Evolutionary conservation across 2,888 invertebrate genomes (phyloP).

Genomic region (Xestia ashworthii): DNA sequence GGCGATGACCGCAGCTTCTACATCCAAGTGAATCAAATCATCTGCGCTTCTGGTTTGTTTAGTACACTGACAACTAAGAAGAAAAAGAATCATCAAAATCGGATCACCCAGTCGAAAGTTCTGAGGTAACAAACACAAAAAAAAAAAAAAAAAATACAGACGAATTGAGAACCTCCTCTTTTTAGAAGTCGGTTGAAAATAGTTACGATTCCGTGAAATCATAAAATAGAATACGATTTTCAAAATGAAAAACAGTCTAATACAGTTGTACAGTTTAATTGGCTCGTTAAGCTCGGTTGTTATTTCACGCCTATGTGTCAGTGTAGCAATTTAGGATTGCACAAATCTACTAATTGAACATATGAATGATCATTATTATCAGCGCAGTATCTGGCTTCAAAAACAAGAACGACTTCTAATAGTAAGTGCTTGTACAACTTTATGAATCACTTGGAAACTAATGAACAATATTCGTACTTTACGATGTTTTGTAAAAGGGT

Average conservation of each 20-base stretch:
- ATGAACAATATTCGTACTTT: conserved; percentile 33
- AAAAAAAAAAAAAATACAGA: no score
- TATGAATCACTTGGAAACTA: conserved; percentile 69
- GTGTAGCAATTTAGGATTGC: conserved; percentile 67
- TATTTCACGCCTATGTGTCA: conserved; percentile 63
- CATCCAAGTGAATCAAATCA: conserved; percentile 66
- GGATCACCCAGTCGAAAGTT: no score
- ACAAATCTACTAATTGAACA: conserved; percentile 66
- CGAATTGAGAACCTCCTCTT: no score
- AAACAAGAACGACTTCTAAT: conserved; percentile 66
- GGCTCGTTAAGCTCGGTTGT: conserved; percentile 69
- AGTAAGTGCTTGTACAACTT: conserved; percentile 62
- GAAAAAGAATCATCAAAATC: no score
- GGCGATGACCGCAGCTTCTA: conserved; percentile 70
- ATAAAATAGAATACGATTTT: conserved; percentile 35
- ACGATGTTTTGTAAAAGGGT: conserved; percentile 24
- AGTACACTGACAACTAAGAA: conserved; percentile 53
- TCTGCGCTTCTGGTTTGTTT: conserved; percentile 70
- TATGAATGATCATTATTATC: conserved; percentile 61
- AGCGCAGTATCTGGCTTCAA: conserved; percentile 57
- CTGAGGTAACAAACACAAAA: no score
- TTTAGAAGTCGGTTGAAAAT: no score
- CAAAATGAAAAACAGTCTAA: conserved; percentile 47
- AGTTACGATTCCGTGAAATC: conserved; percentile 20
- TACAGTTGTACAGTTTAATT: conserved; percentile 68